Evolutionary conservation across 2,113 vertebrate genomes (phyloP).

Genomic region (Rhombomys opimus): DNA sequence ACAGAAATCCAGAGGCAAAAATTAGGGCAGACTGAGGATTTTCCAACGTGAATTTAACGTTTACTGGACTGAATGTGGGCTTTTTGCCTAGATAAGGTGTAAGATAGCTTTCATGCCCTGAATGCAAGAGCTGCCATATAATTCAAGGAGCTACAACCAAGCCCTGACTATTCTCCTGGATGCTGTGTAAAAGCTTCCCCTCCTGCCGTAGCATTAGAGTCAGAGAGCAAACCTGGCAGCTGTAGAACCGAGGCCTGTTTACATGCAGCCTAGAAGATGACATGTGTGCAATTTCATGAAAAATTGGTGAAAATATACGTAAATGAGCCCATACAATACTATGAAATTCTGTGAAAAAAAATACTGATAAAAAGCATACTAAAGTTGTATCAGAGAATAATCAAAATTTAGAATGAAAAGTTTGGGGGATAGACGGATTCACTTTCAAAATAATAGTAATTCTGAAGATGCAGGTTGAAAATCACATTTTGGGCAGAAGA

Average conservation of each 20-base stretch:
- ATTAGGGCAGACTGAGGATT: neutral
- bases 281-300: neutral
- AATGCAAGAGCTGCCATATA: neutral
- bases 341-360: neutral
- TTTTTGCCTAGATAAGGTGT: neutral
- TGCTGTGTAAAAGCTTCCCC: neutral
- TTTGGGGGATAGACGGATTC: neutral
- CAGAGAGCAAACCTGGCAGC: neutral
- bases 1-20: neutral
- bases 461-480: neutral
- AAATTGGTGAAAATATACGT: neutral
- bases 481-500: neutral
- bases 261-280: neutral
- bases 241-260: neutral
- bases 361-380: neutral
- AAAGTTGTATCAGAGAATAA: neutral
- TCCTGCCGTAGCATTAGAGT: neutral
- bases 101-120: neutral
- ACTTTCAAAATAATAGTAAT: neutral
- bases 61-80: neutral
- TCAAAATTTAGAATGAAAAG: neutral
- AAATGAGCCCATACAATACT: neutral
- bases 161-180: neutral
- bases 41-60: neutral
- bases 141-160: neutral